A percentile compares a stretch with the other conserved stretches of the same genome.
These are phyloP conservation scores for Meliscaeva auricollis DNA, from an alignment of 2,888 invertebrate genomes.

Conservation along the genomic window DNA sequence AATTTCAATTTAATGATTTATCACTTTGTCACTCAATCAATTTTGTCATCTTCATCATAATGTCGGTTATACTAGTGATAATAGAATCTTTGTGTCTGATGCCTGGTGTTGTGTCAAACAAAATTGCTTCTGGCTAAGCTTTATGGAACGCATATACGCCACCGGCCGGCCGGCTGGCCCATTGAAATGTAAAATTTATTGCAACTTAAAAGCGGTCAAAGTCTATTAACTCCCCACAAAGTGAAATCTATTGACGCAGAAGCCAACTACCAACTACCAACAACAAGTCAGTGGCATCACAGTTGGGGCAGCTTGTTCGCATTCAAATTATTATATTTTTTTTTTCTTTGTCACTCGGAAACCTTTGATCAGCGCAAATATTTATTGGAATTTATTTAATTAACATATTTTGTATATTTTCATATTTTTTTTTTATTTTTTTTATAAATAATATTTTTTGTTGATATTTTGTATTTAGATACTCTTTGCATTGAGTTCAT, in stretches of 20 bases:
- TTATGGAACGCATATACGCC: background rate
- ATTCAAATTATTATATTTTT: background rate
- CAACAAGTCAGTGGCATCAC: background rate
- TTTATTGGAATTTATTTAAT: slow-evolving; percentile 65
- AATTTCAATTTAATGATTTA: slow-evolving; percentile 43
- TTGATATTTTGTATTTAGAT: slow-evolving; percentile 36
- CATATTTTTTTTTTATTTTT: slow-evolving; percentile 14
- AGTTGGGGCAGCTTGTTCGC: slow-evolving; percentile 14
- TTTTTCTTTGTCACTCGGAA: slow-evolving; percentile 16
- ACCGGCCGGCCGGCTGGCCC: background rate
- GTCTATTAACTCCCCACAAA: slow-evolving; percentile 23
- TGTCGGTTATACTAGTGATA: background rate
- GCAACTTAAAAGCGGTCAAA: slow-evolving; percentile 60
- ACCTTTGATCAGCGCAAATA: slow-evolving; percentile 50
- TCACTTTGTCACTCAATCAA: slow-evolving; percentile 44
- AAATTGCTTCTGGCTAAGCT: background rate
- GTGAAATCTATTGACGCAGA: slow-evolving; percentile 3
- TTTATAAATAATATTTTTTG: slow-evolving; percentile 33
- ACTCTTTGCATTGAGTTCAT: slow-evolving; percentile 46
- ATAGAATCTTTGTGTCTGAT: slow-evolving; percentile 1
- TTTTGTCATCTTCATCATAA: slow-evolving; percentile 21
- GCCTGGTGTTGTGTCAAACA: background rate
- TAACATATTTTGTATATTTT: slow-evolving; percentile 63
- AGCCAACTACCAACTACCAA: background rate
- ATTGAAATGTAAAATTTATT: slow-evolving; percentile 59